Evolutionary conservation across 1,140 invertebrate species (phyloP).

Genomic region (Zaprionus inermis): DNA sequence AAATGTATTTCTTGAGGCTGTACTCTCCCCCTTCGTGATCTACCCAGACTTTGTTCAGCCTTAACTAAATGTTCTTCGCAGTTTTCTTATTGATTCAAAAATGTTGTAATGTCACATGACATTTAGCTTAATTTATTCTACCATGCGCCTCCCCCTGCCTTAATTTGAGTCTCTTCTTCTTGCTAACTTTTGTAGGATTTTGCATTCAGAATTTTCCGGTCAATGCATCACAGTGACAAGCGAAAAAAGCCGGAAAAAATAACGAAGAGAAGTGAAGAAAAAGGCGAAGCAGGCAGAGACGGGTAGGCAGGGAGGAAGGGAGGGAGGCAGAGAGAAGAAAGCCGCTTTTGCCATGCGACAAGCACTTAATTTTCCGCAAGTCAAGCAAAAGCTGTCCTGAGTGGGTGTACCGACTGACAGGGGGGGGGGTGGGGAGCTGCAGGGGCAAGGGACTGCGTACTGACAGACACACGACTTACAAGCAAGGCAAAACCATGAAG

Average conservation of each 20-base stretch:
- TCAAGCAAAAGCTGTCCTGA: slow-evolving; percentile 55
- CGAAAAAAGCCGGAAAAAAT: slow-evolving; percentile 15
- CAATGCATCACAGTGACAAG: slow-evolving; percentile 74
- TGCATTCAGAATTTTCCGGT: slow-evolving; percentile 61
- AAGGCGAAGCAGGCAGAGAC: not conserved
- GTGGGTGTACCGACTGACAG: slow-evolving; percentile 27
- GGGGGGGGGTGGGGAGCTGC: not conserved
- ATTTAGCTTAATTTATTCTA: slow-evolving; percentile 11
- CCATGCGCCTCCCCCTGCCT: not conserved
- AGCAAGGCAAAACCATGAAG: slow-evolving; percentile 29
- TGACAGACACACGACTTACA: slow-evolving; percentile 16
- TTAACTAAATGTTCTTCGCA: not conserved
- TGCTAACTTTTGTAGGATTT: slow-evolving; percentile 17
- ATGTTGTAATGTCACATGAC: slow-evolving; percentile 7
- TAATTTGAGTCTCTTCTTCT: slow-evolving; percentile 4
- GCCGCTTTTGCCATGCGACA: slow-evolving; percentile 53
- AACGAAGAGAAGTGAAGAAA: slow-evolving; percentile 6
- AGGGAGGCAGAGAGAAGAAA: slow-evolving; percentile 18
- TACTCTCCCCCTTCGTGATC: not conserved
- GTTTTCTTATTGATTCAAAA: slow-evolving; percentile 7
- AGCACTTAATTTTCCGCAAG: slow-evolving; percentile 69
- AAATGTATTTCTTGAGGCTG: not conserved
- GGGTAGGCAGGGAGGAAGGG: slow-evolving; percentile 6
- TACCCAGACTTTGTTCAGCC: not conserved
- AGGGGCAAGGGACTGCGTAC: not conserved